Conservation (phyloP, 2,113 vertebrate species). For the Onychostruthus taczanowskii region DNA sequence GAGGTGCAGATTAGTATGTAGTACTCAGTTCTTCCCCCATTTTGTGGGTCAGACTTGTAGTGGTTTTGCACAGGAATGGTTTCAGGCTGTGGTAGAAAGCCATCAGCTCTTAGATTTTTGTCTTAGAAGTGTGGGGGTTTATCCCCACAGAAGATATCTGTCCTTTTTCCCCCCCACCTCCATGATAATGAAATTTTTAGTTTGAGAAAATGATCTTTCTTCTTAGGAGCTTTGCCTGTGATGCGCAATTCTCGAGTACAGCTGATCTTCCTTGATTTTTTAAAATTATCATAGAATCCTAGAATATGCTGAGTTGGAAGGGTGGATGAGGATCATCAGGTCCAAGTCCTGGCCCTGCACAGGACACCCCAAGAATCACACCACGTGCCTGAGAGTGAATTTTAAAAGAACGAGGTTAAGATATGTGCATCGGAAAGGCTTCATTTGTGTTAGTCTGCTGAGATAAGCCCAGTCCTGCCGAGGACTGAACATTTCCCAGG, state of each 20-base stretch:
- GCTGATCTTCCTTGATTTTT: not conserved
- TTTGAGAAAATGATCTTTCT: not conserved
- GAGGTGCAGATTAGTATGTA: not conserved
- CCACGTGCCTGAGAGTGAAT: not conserved
- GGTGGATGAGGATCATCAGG: not conserved
- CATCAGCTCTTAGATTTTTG: not conserved
- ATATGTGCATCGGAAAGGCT: not conserved
- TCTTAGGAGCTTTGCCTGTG: not conserved
- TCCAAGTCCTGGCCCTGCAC: not conserved
- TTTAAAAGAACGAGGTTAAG: not conserved
- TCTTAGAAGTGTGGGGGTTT: not conserved
- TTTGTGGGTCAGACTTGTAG: not conserved
- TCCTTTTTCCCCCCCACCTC: accelerated
- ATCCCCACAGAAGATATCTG: not conserved
- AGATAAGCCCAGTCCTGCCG: not conserved
- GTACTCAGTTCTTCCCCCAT: not conserved
- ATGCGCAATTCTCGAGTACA: not conserved
- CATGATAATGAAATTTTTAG: not conserved
- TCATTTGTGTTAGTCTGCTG: not conserved
- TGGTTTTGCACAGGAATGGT: not conserved
- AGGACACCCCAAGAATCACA: not conserved
- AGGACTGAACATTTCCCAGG: not conserved
- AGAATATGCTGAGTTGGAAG: not conserved
- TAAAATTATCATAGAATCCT: not conserved
- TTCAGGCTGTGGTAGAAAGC: not conserved